Conservation (phyloP, 2,888 invertebrate species). For the Microctonus aethiopoides region DNA sequence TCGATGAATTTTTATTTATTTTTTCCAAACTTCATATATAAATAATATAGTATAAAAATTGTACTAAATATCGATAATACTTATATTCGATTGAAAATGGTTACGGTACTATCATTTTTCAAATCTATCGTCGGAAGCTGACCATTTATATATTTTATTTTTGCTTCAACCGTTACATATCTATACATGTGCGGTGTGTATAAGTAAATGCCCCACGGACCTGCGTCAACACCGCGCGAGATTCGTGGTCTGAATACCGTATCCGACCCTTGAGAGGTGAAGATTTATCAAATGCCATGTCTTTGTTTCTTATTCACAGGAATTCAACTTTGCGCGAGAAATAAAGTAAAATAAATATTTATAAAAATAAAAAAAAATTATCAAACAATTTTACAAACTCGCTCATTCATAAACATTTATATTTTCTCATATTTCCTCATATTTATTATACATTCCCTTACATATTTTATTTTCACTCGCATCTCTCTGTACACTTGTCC, state of each 20-base stretch:
- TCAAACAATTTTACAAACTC: constrained; percentile 2
- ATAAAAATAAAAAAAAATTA: constrained; percentile 12
- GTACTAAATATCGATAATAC: neutral
- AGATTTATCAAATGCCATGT: constrained; percentile 40
- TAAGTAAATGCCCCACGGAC: constrained; percentile 24
- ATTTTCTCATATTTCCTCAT: constrained; percentile 13
- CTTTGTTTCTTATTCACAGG: constrained; percentile 23
- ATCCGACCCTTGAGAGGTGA: constrained; percentile 41
- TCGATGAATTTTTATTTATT: constrained; percentile 43
- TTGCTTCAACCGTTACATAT: neutral
- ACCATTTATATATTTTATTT: constrained; percentile 33
- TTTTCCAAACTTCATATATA: constrained; percentile 45
- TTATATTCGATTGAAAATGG: constrained; percentile 10
- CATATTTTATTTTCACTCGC: neutral
- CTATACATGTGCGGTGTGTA: no score
- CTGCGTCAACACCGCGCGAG: constrained; percentile 35
- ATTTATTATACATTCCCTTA: constrained; percentile 7
- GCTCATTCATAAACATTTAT: constrained; percentile 17
- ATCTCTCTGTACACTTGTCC: no score
- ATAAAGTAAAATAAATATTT: neutral
- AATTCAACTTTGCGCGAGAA: constrained; percentile 4
- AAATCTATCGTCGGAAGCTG: constrained; percentile 39
- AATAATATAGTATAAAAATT: constrained; percentile 2
- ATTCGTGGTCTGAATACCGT: constrained; percentile 46
- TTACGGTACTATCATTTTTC: constrained; percentile 36